Evolutionary conservation across 2,797 vertebrate species (phyloP).

Genomic region (Falco columbarius): DNA sequence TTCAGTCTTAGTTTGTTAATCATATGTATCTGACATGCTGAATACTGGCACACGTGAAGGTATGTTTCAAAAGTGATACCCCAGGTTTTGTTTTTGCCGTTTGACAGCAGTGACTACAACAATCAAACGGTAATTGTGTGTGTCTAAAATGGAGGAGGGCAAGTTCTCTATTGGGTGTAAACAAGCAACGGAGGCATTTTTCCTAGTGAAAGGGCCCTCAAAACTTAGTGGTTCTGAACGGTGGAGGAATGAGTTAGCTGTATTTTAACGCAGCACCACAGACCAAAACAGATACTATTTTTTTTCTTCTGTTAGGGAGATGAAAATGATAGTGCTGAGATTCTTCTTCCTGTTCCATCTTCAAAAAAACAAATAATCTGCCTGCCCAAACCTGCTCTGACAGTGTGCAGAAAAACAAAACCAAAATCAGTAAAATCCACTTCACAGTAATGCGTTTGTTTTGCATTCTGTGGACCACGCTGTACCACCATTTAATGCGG

Average conservation of each 20-base stretch:
- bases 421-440: background rate
- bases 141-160: background rate
- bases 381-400: background rate
- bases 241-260: background rate
- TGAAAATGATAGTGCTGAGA: background rate
- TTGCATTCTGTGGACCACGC: background rate
- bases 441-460: background rate
- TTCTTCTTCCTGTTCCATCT: background rate
- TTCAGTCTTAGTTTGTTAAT: background rate
- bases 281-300: background rate
- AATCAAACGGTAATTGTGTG: background rate
- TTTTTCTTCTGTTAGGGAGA: background rate
- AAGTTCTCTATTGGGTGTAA: background rate
- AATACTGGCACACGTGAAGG: background rate
- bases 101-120: background rate
- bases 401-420: background rate
- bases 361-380: background rate
- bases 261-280: background rate
- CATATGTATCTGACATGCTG: rapidly evolving
- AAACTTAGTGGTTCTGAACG: background rate
- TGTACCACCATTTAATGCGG: background rate
- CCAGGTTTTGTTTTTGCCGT: background rate
- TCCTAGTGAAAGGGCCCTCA: background rate
- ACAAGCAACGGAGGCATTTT: background rate
- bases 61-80: background rate